These are phyloP conservation scores for Ophioninae sp. DNA, from an alignment of 2,888 invertebrate species.

Conservation along the genomic window DNA sequence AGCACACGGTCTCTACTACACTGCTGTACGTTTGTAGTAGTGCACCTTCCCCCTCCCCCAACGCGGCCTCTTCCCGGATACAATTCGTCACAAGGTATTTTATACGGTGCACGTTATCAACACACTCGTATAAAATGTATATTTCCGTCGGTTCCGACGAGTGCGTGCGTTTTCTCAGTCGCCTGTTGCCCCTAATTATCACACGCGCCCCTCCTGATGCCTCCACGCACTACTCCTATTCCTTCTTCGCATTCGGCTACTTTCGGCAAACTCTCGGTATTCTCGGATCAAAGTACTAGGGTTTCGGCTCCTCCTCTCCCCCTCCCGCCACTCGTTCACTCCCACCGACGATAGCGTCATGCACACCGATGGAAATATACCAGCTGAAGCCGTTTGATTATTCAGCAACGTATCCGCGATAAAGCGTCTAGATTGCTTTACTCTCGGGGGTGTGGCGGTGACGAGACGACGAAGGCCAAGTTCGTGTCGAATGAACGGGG, in stretches of 20 bases:
- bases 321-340: background rate
- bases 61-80: constrained; percentile 7
- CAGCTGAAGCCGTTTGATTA: background rate
- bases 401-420: background rate
- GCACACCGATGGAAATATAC: background rate
- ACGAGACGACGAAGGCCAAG: background rate
- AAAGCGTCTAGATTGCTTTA: background rate
- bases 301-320: constrained; percentile 33
- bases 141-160: constrained; percentile 14
- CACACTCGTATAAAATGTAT: constrained; percentile 18
- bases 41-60: constrained; percentile 6
- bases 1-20: constrained; percentile 4
- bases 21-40: constrained; percentile 23
- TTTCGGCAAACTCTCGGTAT: constrained; percentile 44
- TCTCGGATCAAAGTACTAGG: constrained; percentile 14
- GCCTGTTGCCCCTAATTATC: constrained; percentile 55
- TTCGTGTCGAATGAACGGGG: background rate
- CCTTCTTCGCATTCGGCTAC: constrained; percentile 29
- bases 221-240: background rate
- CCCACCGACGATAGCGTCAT: background rate
- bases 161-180: constrained; percentile 44
- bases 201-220: constrained; percentile 14
- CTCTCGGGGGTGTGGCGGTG: background rate
- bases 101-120: constrained; percentile 21
- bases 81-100: constrained; percentile 7